These are phyloP conservation scores for Ivindomyrus marchei DNA, from an alignment of 2,113 vertebrate species.

Conservation along the genomic window DNA sequence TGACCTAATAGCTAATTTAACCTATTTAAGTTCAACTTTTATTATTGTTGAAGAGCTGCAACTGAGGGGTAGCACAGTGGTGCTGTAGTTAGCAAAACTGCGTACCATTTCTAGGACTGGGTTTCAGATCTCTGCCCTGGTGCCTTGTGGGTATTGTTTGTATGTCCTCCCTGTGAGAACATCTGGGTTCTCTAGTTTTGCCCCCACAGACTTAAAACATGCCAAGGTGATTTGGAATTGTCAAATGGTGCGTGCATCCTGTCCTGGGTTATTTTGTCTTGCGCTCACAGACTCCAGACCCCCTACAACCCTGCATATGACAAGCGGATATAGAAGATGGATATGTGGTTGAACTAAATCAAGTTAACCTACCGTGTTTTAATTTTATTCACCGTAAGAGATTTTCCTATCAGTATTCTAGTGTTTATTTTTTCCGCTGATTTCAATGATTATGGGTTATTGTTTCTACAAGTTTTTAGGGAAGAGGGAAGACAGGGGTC, in stretches of 20 bases:
- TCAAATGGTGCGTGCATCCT: background rate
- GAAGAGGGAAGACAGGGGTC: no score
- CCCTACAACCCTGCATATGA: background rate
- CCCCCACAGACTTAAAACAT: background rate
- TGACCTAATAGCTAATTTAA: background rate
- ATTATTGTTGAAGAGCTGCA: background rate
- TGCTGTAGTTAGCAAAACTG: background rate
- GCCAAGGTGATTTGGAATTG: background rate
- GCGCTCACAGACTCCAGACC: background rate
- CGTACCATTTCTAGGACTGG: background rate
- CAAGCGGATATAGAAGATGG: background rate
- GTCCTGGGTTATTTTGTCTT: background rate
- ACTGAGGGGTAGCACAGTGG: background rate
- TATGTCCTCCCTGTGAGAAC: background rate
- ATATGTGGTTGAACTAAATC: background rate
- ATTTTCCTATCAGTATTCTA: background rate
- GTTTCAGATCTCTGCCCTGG: background rate
- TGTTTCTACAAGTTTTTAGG: no score
- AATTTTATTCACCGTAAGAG: background rate
- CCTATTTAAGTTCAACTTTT: background rate
- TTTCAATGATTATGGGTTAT: no score
- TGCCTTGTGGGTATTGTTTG: background rate
- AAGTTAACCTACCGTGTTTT: background rate
- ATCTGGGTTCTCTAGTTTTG: background rate
- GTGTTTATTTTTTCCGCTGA: background rate